Evolutionary conservation across 2,797 vertebrate genomes (phyloP), one percentile per base, ranked within the genome.

Genomic region (Australoheros facetus): DNA sequence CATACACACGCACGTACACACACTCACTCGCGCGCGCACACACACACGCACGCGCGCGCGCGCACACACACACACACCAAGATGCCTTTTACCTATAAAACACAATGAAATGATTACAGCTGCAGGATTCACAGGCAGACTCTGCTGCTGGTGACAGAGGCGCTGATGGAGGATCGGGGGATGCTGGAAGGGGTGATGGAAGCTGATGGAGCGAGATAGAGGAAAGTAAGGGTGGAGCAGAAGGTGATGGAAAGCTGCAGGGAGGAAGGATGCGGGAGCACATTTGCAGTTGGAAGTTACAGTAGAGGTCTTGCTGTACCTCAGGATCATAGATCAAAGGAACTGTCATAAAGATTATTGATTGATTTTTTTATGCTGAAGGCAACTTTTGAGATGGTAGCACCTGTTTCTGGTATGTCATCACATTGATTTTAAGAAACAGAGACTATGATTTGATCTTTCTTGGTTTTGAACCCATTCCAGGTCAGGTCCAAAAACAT

Each of bases 71-170:
- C 26, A 26, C n/a, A 62, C 58, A 72, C 48, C 73, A 64, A 66
- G 16, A 48, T 48, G 62, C 37, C 42, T 82, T 84, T 86, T 73
- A 70, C 78, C 73, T 74, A 51, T 72, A 81, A 51, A 17, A 51
- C 81, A 87, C 76, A 84, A 39, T 75, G 75, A 75, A 73, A 79
- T 72, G 71, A 79, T 66, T 78, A 51, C 71, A 75, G 55, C 28
- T 71, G 82, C 53, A 69, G 85, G 85, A 86, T 80, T 82, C 77
- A 56, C 34, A 71, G 62, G 60, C 28, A 6, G 17, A 75, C 57
- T 37, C 54, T 21, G 56, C 17, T 60, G 19, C 11, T 3, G 28
- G 17, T 13, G 37, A 4, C 19, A 60, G 77, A 39, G 2, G 77
- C 2, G 13, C 13, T 39, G 59, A 37, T 5, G 55, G 77, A 48